phyloP scores from a whole-genome alignment of 2,797 vertebrate genomes.

The Hippoglossus hippoglossus region DNA sequence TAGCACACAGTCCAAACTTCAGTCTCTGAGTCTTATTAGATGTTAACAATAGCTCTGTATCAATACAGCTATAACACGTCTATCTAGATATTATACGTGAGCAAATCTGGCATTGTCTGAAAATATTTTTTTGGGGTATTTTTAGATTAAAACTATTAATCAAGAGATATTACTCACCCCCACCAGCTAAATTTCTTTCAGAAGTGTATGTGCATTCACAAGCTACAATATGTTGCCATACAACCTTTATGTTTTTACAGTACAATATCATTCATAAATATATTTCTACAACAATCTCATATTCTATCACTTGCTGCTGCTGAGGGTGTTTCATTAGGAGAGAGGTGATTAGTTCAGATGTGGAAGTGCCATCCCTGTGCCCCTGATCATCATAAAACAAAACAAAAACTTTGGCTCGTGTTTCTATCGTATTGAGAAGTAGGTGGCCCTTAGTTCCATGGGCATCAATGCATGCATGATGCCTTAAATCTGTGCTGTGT shows the following conservation, averaged over 20 bases:
- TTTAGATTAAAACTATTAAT: background rate
- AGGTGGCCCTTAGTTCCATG: background rate
- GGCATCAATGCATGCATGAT: background rate
- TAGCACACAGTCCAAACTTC: too few relatives aligned
- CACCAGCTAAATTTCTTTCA: too few relatives aligned
- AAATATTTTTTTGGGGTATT: background rate
- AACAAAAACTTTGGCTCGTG: background rate
- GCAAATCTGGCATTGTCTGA: background rate
- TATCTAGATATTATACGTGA: background rate
- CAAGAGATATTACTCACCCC: too few relatives aligned
- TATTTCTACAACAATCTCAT: background rate
- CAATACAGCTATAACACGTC: background rate
- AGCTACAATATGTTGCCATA: too few relatives aligned
- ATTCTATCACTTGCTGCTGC: background rate
- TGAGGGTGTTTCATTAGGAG: too few relatives aligned
- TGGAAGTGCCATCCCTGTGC: background rate
- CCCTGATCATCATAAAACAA: background rate
- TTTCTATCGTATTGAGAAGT: background rate
- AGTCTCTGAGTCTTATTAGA: too few relatives aligned
- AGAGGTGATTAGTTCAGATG: background rate
- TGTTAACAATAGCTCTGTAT: too few relatives aligned
- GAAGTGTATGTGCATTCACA: too few relatives aligned
- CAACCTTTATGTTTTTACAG: background rate
- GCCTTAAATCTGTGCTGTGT: constrained; percentile 1
- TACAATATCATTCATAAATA: background rate